These are phyloP conservation scores for Semibalanus balanoides DNA, from an alignment of 1,140 invertebrate species.

Conservation along the genomic window DNA sequence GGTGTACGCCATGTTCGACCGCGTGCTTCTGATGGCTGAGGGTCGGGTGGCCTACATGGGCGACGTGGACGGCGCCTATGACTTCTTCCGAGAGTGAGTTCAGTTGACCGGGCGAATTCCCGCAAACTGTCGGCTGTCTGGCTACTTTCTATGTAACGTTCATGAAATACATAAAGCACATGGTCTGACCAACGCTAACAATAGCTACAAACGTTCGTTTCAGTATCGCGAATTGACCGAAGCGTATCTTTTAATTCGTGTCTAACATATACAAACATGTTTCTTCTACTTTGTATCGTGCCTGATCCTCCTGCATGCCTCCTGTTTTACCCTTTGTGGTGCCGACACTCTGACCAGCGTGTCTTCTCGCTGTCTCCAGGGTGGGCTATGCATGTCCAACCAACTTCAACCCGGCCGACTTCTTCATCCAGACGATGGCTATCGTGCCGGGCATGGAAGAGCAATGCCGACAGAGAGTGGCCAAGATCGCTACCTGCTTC, in stretches of 20 bases:
- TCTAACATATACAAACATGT: no score
- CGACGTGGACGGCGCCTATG: constrained; percentile 53
- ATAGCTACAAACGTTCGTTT: no score
- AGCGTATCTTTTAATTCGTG: no score
- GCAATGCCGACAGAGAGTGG: constrained; percentile 31
- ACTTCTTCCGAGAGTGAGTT: constrained; percentile 67
- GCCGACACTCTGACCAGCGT: no score
- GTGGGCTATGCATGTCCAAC: constrained; percentile 34
- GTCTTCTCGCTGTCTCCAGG: constrained; percentile 22
- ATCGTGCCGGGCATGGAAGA: constrained; percentile 67
- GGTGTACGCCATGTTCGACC: constrained; percentile 82
- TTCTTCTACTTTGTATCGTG: no score
- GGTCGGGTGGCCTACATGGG: constrained; percentile 83
- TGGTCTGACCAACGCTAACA: no score
- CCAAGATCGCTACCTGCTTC: constrained; percentile 3
- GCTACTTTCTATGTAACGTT: no score
- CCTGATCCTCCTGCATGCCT: no score
- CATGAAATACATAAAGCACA: no score
- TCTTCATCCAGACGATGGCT: constrained; percentile 80
- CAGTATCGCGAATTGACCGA: no score
- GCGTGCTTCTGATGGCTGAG: constrained; percentile 76
- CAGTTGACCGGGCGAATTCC: neutral
- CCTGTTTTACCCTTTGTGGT: no score
- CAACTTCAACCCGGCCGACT: constrained; percentile 93
- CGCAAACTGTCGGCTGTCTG: no score